phyloP scores from a whole-genome alignment of 2,797 vertebrate species.

The Parauchenoglanis ngamensis region DNA sequence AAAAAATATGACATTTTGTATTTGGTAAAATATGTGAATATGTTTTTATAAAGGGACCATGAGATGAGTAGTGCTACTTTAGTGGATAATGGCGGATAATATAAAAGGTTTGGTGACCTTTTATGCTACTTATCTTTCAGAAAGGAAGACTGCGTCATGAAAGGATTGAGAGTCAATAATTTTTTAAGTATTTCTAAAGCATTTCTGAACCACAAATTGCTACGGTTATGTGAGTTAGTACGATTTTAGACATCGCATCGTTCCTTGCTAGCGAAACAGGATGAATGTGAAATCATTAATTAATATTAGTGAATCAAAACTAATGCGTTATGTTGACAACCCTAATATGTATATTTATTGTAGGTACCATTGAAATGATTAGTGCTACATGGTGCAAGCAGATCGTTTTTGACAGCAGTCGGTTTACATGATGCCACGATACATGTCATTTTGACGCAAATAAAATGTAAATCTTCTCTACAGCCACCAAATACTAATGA shows the following conservation, averaged over 20 bases:
- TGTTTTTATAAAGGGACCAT: neutral
- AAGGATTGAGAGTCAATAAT: neutral
- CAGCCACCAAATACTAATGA: neutral
- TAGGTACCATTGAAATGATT: too few relatives aligned
- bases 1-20: neutral
- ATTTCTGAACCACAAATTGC: neutral
- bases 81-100: neutral
- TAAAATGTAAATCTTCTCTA: neutral
- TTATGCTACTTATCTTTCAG: neutral
- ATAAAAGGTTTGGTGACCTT: neutral
- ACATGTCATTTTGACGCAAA: neutral
- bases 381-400: neutral
- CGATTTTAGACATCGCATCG: neutral
- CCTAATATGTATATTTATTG: too few relatives aligned
- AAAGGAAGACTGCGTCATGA: neutral
- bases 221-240: neutral
- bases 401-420: neutral
- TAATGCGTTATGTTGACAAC: too few relatives aligned
- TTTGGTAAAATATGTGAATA: neutral
- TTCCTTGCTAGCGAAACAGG: neutral
- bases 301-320: too few relatives aligned
- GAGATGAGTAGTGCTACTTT: neutral
- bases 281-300: neutral
- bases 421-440: neutral
- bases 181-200: neutral